Evolutionary conservation across 2,888 invertebrate genomes (phyloP), one percentile per base, ranked within the genome.

Genomic region (Gibbula magus): DNA sequence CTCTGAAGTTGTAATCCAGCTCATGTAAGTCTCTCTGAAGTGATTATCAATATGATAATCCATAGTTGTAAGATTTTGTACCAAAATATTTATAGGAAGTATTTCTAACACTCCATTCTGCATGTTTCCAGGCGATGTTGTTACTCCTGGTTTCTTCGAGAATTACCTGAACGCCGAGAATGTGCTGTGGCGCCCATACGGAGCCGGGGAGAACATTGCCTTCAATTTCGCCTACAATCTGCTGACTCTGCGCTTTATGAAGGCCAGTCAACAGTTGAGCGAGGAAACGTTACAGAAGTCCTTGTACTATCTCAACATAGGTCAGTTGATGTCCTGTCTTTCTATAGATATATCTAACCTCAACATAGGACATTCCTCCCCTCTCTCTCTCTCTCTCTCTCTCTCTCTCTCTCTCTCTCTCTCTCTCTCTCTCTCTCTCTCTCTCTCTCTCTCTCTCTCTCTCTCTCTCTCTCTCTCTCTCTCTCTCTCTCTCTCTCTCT

Each of bases 211-310:
- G 92, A 98, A 98, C 93, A 98, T 97, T 91, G 96, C 98, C 95
- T 99, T 98, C 94, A 98, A 98, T 86, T 98, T 99, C 93, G 98
- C 98, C 0, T 97, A 96, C 20, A 98, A 98, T 93, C 95, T 98
- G 93, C 97, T 97, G 93, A 96, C 97, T 0, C 96, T 97, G 0
- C 94, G 96, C 90, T 98, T 98, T 93, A 97, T 98, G 96, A 91
- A 91, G 78, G 88, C 86, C 80, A 96, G 97, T 78, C 97, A 97
- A 93, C 97, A 98, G 91, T 94, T 97, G 18, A 96, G 97, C 92
- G 94, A 95, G 73, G 96, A 96, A 0, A 93, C 96, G n/a, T 96
- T 97, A 91, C 95, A 95, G 81, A 94, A 95, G 77, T 96, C 97
- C 0, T 97, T 99, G 93, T 95, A 96, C 89, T 95, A 97, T 93